A percentile compares a stretch with the other conserved stretches of the same genome.
phyloP scores from a whole-genome alignment of 2,113 vertebrate species.

The Probosciger aterrimus region DNA sequence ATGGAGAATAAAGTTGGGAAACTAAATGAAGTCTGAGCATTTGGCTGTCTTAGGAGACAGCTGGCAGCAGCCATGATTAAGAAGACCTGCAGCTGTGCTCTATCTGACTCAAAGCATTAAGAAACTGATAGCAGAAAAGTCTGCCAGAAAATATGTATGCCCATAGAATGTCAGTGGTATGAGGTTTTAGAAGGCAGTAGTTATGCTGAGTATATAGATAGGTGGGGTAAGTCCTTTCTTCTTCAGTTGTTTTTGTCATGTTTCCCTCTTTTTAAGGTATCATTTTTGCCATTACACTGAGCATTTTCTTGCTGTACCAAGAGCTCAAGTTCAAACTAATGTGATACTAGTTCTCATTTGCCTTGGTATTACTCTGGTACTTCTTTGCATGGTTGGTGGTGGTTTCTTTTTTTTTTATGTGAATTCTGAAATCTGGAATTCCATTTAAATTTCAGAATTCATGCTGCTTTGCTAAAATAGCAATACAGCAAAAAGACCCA shows the following conservation, averaged over 20 bases:
- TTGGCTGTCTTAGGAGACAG: background rate
- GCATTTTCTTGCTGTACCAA: background rate
- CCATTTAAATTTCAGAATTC: background rate
- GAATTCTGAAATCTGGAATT: background rate
- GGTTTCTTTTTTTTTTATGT: background rate
- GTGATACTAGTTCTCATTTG: background rate
- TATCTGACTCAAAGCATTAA: background rate
- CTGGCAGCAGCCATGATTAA: background rate
- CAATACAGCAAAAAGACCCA: background rate
- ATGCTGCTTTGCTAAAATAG: background rate
- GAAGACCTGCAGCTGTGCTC: constrained; percentile 25
- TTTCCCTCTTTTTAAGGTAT: background rate
- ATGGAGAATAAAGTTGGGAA: background rate
- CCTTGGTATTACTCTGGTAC: background rate
- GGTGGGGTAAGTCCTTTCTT: background rate
- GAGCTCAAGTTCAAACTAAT: background rate
- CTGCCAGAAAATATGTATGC: background rate
- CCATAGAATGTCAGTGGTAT: background rate
- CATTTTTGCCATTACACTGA: accelerated
- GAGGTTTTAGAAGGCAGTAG: background rate
- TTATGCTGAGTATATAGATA: background rate
- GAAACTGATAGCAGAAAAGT: background rate
- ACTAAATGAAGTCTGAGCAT: background rate
- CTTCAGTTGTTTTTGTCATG: background rate
- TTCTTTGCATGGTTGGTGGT: background rate